phyloP scores from a whole-genome alignment of 2,797 vertebrate genomes.

The Eulemur coronatus region DNA sequence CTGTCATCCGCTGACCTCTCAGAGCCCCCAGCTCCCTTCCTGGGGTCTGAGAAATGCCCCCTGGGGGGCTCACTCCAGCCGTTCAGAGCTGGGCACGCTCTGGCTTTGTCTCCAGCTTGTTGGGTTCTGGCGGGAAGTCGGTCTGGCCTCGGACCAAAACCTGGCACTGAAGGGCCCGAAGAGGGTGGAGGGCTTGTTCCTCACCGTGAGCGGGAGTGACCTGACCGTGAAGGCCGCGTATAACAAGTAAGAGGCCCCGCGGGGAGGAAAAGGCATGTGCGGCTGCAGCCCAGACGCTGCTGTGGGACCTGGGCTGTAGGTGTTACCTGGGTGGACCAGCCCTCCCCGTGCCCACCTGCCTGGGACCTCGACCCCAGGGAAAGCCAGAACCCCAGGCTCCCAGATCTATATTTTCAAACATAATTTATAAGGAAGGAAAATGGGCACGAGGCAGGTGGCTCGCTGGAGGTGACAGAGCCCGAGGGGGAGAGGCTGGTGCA shows the following conservation, averaged over 20 bases:
- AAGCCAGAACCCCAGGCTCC: background rate
- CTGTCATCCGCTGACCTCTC: background rate
- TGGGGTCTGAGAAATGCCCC: rapidly evolving
- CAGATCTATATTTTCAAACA: background rate
- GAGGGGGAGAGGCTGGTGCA: rapidly evolving
- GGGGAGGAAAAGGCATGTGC: rapidly evolving
- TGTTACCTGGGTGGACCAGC: background rate
- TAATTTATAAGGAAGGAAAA: background rate
- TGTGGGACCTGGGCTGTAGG: background rate
- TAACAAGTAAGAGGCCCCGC: background rate
- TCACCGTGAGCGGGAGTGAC: background rate
- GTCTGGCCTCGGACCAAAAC: conserved; percentile 50
- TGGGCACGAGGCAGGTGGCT: rapidly evolving
- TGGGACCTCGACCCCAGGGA: background rate
- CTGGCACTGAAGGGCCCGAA: background rate
- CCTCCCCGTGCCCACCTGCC: background rate
- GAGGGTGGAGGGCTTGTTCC: conserved; percentile 47
- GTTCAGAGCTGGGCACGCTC: background rate
- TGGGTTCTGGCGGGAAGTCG: conserved; percentile 52
- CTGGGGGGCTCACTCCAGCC: rapidly evolving
- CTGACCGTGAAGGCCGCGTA: background rate
- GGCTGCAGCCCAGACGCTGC: background rate
- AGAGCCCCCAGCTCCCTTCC: background rate
- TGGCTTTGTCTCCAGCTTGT: background rate
- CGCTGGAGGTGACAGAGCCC: background rate